These are phyloP conservation scores for Willisornis vidua DNA, from an alignment of 2,113 vertebrate genomes.

Conservation along the genomic window DNA sequence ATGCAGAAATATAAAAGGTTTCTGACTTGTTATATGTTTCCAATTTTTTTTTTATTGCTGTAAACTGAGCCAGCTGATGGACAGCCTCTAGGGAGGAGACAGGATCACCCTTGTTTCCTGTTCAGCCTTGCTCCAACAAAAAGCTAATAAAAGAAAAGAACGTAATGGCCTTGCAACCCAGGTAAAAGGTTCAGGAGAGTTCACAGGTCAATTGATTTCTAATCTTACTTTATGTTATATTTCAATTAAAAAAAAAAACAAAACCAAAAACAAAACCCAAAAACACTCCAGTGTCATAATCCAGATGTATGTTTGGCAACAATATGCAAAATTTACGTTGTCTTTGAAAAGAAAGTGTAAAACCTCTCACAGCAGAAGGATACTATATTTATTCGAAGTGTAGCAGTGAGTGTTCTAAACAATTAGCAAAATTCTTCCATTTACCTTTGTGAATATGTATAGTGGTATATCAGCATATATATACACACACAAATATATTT, in stretches of 20 bases:
- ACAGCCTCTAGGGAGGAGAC: conserved; percentile 81
- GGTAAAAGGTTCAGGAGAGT: conserved; percentile 80
- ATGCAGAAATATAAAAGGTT: conserved; percentile 11
- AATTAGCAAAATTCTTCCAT: not conserved
- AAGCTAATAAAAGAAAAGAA: conserved; percentile 88
- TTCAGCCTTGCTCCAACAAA: conserved; percentile 84
- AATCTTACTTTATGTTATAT: conserved; percentile 58
- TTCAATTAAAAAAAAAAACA: conserved; percentile 2
- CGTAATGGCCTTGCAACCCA: conserved; percentile 82
- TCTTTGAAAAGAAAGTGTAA: not conserved
- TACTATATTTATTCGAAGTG: not conserved
- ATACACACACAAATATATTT: not conserved
- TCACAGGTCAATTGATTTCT: conserved; percentile 74
- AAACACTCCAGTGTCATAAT: not conserved
- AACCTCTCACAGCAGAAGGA: not conserved
- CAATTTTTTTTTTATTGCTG: conserved; percentile 69
- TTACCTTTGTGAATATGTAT: not conserved
- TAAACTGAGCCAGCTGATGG: conserved; percentile 91
- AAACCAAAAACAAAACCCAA: not conserved
- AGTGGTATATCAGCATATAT: not conserved
- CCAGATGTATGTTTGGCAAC: not conserved
- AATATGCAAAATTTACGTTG: not conserved
- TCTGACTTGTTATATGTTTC: not conserved
- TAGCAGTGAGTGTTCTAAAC: not conserved
- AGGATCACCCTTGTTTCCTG: conserved; percentile 77